Percentiles rank a stretch among this genome's conserved stretches.
These are phyloP conservation scores for Chiroxiphia lanceolata DNA, from an alignment of 2,797 vertebrate species.

Conservation along the genomic window DNA sequence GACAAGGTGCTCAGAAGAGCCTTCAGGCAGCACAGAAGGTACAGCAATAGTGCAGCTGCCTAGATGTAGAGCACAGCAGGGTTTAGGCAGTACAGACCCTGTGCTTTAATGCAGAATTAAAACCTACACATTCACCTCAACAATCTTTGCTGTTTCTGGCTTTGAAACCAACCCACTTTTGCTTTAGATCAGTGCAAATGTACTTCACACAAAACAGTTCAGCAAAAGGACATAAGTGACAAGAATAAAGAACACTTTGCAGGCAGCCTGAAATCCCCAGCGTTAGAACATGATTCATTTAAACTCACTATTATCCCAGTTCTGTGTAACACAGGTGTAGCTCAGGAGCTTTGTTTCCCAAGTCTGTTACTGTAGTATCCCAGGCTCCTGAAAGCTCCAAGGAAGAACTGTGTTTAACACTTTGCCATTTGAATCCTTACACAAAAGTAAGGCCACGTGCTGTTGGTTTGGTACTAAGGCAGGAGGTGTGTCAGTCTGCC, in stretches of 20 bases:
- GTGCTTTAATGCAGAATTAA: conserved; percentile 3
- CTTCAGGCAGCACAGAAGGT: neutral
- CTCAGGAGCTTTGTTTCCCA: neutral
- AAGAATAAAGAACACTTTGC: neutral
- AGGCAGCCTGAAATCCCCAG: neutral
- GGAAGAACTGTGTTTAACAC: neutral
- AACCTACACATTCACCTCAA: neutral
- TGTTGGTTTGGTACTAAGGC: neutral
- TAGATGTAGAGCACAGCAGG: conserved; percentile 1
- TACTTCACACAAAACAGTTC: neutral
- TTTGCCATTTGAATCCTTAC: neutral
- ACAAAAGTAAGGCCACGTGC: neutral
- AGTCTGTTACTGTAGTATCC: neutral
- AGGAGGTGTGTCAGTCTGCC: rapidly evolving
- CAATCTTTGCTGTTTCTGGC: neutral
- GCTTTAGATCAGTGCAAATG: neutral
- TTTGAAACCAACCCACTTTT: conserved; percentile 32
- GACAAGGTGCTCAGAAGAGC: conserved; percentile 17
- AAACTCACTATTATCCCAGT: neutral
- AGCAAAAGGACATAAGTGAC: neutral
- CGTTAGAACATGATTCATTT: neutral
- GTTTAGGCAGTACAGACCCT: neutral
- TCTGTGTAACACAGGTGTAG: neutral
- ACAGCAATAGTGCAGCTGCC: neutral
- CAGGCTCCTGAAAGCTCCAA: neutral